These are phyloP conservation scores for Phrynocephalus forsythii DNA, from an alignment of 2,797 vertebrate species.

Conservation along the genomic window DNA sequence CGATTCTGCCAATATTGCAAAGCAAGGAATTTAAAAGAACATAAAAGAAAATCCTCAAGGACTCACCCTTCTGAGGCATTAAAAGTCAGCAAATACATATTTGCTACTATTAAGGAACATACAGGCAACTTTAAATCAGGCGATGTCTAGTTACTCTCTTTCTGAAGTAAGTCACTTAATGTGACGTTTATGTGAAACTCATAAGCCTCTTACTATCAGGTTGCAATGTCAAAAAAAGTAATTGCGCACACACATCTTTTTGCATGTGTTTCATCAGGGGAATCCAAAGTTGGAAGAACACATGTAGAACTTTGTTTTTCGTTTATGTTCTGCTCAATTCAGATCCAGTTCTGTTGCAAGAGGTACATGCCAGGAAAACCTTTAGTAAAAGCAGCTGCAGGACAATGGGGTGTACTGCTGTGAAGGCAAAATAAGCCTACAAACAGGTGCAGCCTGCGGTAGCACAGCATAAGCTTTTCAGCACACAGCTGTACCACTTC, in stretches of 20 bases:
- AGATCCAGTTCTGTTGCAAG: constrained; percentile 72
- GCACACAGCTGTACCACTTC: constrained; percentile 68
- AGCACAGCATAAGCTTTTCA: constrained; percentile 79
- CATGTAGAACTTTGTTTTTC: constrained; percentile 69
- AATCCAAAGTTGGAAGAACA: constrained; percentile 19
- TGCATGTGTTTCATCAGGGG: neutral
- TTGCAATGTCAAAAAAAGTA: constrained; percentile 28
- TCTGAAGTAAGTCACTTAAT: constrained; percentile 6
- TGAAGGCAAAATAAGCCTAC: constrained; percentile 60
- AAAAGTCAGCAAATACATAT: constrained; percentile 57
- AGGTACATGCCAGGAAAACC: constrained; percentile 78
- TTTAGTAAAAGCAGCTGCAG: constrained; percentile 74
- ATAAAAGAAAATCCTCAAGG: constrained; percentile 82
- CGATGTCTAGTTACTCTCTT: constrained; percentile 20
- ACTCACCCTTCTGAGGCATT: constrained; percentile 62
- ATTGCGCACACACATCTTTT: constrained; percentile 31
- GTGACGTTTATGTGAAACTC: constrained; percentile 27
- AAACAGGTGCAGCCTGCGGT: constrained; percentile 70
- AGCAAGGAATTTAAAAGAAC: constrained; percentile 79
- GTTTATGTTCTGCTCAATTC: constrained; percentile 82
- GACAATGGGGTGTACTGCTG: constrained; percentile 69
- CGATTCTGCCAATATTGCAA: constrained; percentile 78
- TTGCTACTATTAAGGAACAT: constrained; percentile 64
- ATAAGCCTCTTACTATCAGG: constrained; percentile 56
- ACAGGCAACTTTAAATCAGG: constrained; percentile 53